Percentiles rank a stretch among this genome's conserved stretches.
phyloP scores from a whole-genome alignment of 2,888 invertebrate genomes.

The Atethmia centrago region DNA sequence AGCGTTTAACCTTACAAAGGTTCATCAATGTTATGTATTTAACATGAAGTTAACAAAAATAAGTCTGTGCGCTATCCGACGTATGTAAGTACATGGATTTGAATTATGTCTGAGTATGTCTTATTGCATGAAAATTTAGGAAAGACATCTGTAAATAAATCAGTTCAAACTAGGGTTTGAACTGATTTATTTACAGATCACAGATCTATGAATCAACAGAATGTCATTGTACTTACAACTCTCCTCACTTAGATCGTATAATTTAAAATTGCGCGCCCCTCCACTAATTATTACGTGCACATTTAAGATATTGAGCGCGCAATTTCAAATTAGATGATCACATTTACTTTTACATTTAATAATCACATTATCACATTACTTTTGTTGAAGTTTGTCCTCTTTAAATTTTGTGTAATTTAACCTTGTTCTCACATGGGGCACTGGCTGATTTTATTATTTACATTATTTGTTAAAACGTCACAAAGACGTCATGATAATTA shows the following conservation, averaged over 20 bases:
- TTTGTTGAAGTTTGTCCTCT: not conserved
- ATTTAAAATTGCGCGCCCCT: not conserved
- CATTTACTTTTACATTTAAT: too few species aligned
- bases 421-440: not conserved
- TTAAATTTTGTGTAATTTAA: not conserved
- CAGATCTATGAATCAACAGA: not conserved
- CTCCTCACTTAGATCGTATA: not conserved
- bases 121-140: not conserved
- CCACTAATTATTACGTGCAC: not conserved
- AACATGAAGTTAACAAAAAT: slow-evolving; percentile 33
- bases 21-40: not conserved
- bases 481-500: not conserved
- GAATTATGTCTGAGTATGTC: not conserved
- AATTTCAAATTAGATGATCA: not conserved
- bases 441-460: not conserved
- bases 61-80: slow-evolving; percentile 18
- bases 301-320: not conserved
- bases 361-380: not conserved
- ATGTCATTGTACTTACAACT: not conserved
- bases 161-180: too few species aligned
- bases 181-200: too few species aligned
- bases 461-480: not conserved
- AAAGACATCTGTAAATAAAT: not conserved
- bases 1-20: not conserved
- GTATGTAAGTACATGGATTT: slow-evolving; percentile 36